Evolutionary conservation across 2,113 vertebrate genomes (phyloP).

Genomic region (Ammodytes marinus): DNA sequence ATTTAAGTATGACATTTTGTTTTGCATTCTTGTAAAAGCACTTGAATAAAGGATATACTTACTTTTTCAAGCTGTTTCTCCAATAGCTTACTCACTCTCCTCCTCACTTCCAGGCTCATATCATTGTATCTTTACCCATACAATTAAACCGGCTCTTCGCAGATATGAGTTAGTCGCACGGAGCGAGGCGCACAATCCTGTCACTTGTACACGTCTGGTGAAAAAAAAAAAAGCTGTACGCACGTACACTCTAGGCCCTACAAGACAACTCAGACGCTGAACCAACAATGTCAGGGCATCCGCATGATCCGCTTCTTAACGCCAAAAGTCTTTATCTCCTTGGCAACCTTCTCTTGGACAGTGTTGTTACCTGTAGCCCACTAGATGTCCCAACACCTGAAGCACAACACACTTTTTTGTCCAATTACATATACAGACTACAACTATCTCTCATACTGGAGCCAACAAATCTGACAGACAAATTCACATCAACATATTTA

Average conservation of each 20-base stretch:
- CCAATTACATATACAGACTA: too few relatives aligned
- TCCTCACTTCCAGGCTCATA: background rate
- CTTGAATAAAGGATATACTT: too few relatives aligned
- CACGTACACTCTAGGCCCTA: background rate
- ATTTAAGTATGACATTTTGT: too few relatives aligned
- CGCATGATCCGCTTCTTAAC: too few relatives aligned
- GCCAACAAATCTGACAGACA: too few relatives aligned
- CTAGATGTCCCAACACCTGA: background rate
- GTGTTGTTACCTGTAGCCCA: background rate
- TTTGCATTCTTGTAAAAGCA: too few relatives aligned
- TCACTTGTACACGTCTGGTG: slow-evolving; percentile 4
- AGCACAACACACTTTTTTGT: background rate
- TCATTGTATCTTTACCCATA: background rate
- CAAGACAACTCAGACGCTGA: background rate
- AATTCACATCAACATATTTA: background rate
- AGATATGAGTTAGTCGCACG: background rate
- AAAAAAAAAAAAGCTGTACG: background rate
- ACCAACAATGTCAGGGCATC: background rate
- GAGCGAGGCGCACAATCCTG: background rate
- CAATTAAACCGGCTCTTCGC: background rate
- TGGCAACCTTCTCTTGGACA: background rate
- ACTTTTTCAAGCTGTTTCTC: too few relatives aligned
- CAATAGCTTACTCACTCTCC: background rate
- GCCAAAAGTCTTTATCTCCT: slow-evolving; percentile 9
- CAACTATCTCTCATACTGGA: too few relatives aligned